Conservation (phyloP, 2,797 vertebrate species). For the Premnoplex brunnescens region DNA sequence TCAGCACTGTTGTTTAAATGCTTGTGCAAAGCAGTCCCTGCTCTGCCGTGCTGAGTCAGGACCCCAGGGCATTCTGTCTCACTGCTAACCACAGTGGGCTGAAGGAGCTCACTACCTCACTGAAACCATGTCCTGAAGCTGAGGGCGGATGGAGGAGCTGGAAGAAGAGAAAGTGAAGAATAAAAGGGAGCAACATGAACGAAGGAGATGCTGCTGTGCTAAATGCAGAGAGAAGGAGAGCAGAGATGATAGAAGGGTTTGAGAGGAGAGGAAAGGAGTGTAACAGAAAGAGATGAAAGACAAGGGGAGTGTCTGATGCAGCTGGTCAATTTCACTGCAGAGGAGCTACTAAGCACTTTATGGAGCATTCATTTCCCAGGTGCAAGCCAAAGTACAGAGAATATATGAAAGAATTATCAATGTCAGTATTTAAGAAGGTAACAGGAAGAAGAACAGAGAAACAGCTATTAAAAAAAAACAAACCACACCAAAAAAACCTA, state of each 20-base stretch:
- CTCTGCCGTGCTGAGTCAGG: not conserved
- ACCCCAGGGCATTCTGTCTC: not conserved
- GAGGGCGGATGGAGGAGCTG: accelerated
- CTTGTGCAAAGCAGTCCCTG: not conserved
- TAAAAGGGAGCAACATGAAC: not conserved
- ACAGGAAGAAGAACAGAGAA: not conserved
- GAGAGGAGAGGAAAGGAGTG: not conserved
- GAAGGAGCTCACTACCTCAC: not conserved
- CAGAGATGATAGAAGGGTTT: not conserved
- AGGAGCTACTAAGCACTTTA: not conserved
- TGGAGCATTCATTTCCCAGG: not conserved
- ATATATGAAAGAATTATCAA: not conserved
- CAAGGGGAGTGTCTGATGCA: not conserved
- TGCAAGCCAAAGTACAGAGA: not conserved
- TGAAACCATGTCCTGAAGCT: not conserved
- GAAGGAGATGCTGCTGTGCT: not conserved
- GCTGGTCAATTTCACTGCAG: not conserved
- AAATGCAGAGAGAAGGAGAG: not conserved
- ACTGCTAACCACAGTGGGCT: not conserved
- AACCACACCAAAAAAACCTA: not conserved
- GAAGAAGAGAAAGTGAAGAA: not conserved
- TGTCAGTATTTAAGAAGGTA: not conserved
- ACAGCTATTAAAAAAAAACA: not conserved
- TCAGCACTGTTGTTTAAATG: constrained; percentile 1
- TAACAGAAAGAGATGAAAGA: not conserved